These are phyloP conservation scores for Cinclus mexicanus DNA, from an alignment of 2,113 vertebrate species.

Conservation along the genomic window DNA sequence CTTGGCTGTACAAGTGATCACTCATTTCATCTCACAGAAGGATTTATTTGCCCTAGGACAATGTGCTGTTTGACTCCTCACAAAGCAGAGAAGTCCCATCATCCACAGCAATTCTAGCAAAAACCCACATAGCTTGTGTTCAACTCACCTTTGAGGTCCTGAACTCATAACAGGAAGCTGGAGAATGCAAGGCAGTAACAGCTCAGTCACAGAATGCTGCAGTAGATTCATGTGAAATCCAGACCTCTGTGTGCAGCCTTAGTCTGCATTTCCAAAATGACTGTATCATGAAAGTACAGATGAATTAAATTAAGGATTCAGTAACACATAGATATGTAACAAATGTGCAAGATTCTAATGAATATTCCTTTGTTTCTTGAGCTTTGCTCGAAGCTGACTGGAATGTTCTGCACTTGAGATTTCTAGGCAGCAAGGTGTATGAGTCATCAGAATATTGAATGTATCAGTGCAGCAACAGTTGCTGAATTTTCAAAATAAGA, in stretches of 20 bases:
- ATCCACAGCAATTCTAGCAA: neutral
- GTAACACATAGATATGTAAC: neutral
- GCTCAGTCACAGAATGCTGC: neutral
- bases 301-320: neutral
- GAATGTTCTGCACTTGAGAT: neutral
- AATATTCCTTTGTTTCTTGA: neutral
- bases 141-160: neutral
- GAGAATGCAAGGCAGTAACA: neutral
- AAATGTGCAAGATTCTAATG: neutral
- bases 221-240: neutral
- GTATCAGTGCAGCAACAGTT: neutral
- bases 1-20: neutral
- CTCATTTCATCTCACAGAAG: neutral
- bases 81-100: neutral
- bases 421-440: neutral
- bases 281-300: neutral
- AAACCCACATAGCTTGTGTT: neutral
- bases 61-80: constrained; percentile 23
- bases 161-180: neutral
- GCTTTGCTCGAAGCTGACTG: neutral
- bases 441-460: neutral
- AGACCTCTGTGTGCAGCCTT: neutral
- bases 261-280: neutral
- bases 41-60: constrained; percentile 7
- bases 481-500: neutral